Conservation (phyloP, 2,797 vertebrate genomes). For the Gambelia wislizenii region DNA sequence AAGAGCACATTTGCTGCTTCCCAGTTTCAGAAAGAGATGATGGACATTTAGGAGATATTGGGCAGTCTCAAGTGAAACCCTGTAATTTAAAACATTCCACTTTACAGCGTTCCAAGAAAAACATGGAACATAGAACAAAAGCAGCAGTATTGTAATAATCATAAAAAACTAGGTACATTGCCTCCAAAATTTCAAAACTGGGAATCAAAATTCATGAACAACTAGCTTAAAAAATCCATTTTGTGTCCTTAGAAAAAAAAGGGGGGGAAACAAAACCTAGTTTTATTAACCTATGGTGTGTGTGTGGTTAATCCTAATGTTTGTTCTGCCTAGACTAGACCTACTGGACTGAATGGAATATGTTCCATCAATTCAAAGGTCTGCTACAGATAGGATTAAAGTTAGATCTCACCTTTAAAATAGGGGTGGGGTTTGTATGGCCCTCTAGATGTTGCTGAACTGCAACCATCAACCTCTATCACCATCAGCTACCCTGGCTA, state of each 20-base stretch:
- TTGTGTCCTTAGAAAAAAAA: slow-evolving; percentile 61
- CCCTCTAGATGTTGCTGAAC: too few species aligned
- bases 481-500: too few species aligned
- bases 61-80: slow-evolving; percentile 80
- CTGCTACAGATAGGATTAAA: not conserved
- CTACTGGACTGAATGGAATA: not conserved
- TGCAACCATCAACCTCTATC: too few species aligned
- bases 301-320: not conserved
- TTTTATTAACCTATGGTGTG: slow-evolving; percentile 40
- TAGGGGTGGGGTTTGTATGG: too few species aligned
- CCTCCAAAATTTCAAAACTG: slow-evolving; percentile 82
- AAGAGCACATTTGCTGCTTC: slow-evolving; percentile 79
- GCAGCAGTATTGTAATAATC: slow-evolving; percentile 84
- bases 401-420: not conserved
- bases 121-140: slow-evolving; percentile 81
- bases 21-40: slow-evolving; percentile 84
- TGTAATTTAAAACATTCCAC: slow-evolving; percentile 83
- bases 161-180: slow-evolving; percentile 85
- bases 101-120: slow-evolving; percentile 83
- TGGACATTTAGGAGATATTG: slow-evolving; percentile 82
- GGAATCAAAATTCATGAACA: slow-evolving; percentile 79
- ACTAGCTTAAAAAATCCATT: slow-evolving; percentile 77
- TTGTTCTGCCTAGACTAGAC: not conserved
- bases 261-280: slow-evolving; percentile 62
- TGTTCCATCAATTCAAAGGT: not conserved